phyloP scores from a whole-genome alignment of 2,888 invertebrate genomes.

The Nymphalis c-album region DNA sequence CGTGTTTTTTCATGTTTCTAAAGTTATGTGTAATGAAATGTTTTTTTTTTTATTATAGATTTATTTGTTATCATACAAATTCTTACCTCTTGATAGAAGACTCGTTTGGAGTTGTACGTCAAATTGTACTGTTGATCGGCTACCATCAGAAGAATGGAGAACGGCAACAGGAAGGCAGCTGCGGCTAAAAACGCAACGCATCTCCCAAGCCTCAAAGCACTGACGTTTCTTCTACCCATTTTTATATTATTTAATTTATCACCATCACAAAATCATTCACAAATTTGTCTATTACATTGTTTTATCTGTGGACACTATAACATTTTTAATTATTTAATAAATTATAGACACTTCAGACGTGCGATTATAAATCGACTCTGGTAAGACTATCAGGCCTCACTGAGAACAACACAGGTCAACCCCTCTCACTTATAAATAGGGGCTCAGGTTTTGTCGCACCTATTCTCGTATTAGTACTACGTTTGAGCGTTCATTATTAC shows the following conservation, averaged over 20 bases:
- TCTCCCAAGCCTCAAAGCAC: slow-evolving; percentile 77
- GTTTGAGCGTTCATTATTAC: too few species aligned
- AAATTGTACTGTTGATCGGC: slow-evolving; percentile 83
- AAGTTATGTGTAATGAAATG: background rate
- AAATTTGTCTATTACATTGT: slow-evolving; percentile 6
- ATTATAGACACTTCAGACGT: background rate
- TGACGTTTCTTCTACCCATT: slow-evolving; percentile 68
- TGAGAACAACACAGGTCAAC: too few species aligned
- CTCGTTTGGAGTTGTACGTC: slow-evolving; percentile 73
- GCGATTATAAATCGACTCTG: background rate
- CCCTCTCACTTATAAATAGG: too few species aligned
- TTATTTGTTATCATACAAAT: background rate
- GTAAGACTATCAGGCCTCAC: too few species aligned
- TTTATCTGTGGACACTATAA: background rate
- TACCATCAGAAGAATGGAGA: slow-evolving; percentile 82
- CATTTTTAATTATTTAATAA: background rate
- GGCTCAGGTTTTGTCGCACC: too few species aligned
- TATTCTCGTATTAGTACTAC: too few species aligned
- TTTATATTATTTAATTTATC: slow-evolving; percentile 18
- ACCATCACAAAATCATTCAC: slow-evolving; percentile 25
- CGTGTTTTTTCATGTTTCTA: background rate
- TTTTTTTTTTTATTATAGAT: background rate
- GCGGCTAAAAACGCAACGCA: slow-evolving; percentile 83
- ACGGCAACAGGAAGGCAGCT: slow-evolving; percentile 81
- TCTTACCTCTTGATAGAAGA: slow-evolving; percentile 80